Evolutionary conservation across 2,113 vertebrate species (phyloP).

Genomic region (Hirundichthys speculiger): DNA sequence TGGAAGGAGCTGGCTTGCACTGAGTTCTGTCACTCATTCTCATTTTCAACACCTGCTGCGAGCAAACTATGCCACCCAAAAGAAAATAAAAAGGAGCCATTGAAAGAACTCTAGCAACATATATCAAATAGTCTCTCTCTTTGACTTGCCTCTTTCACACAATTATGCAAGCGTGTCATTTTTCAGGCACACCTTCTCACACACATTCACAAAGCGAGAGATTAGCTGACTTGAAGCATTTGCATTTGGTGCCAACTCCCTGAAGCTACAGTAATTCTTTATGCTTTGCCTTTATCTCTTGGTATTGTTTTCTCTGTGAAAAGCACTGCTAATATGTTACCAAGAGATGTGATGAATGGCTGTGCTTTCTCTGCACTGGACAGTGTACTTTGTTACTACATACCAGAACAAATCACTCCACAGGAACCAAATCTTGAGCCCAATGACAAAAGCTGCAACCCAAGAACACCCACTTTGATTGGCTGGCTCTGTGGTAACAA

Average conservation of each 20-base stretch:
- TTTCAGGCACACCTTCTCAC: conserved; percentile 11
- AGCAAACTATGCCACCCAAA: conserved; percentile 6
- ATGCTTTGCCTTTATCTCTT: conserved; percentile 35
- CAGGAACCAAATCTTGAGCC: conserved; percentile 29
- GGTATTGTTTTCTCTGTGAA: conserved; percentile 28
- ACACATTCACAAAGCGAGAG: conserved; percentile 54
- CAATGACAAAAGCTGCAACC: conserved; percentile 25
- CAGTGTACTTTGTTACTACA: conserved; percentile 47
- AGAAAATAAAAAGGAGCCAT: conserved; percentile 34
- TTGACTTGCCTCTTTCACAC: conserved; percentile 55
- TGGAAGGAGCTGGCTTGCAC: background rate
- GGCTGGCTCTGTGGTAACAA: conserved; percentile 50
- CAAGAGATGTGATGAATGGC: conserved; percentile 30
- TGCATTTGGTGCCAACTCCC: conserved; percentile 41
- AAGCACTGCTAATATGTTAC: conserved; percentile 27
- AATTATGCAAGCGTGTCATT: conserved; percentile 4
- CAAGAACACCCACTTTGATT: conserved; percentile 26
- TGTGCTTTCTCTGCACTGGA: conserved; percentile 51
- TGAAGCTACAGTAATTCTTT: conserved; percentile 35
- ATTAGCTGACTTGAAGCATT: conserved; percentile 21
- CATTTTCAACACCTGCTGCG: conserved; percentile 22
- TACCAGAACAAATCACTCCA: conserved; percentile 38
- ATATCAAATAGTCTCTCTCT: conserved; percentile 59
- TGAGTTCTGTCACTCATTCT: conserved; percentile 27
- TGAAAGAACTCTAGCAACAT: conserved; percentile 19